phyloP scores from a whole-genome alignment of 2,797 vertebrate species.

The Novumbra hubbsi region DNA sequence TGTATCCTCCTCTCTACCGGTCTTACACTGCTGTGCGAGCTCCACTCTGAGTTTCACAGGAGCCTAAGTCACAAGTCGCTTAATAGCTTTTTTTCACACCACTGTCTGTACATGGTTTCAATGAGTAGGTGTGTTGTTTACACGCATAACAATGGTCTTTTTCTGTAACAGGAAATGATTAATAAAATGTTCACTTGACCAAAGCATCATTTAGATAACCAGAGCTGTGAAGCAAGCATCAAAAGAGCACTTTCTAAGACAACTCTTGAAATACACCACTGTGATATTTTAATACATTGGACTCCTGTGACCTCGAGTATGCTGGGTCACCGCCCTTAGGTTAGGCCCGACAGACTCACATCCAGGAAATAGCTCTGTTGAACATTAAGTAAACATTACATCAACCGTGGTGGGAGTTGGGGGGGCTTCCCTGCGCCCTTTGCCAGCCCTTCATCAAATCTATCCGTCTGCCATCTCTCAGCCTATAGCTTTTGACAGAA shows the following conservation, averaged over 20 bases:
- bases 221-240: neutral
- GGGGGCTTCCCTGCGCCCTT: conserved; percentile 33
- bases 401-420: conserved; percentile 49
- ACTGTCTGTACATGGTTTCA: neutral
- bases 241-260: neutral
- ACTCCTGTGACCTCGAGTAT: conserved; percentile 33
- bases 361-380: conserved; percentile 65
- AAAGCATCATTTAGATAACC: neutral
- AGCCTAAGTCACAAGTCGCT: neutral
- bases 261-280: neutral
- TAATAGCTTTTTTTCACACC: no score
- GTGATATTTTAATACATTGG: conserved; percentile 30
- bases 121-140: neutral
- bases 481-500: conserved; percentile 58
- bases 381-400: conserved; percentile 70
- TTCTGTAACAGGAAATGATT: neutral
- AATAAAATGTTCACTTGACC: neutral
- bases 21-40: neutral
- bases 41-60: neutral
- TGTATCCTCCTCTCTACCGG: neutral
- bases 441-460: conserved; percentile 27
- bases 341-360: conserved; percentile 38
- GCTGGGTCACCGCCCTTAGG: conserved; percentile 48
- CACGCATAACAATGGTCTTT: neutral
- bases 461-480: conserved; percentile 39